Evolutionary conservation across 1,140 invertebrate species (phyloP), one percentile per base, ranked within the genome.

Genomic region (Vollenhovia emeryi): DNA sequence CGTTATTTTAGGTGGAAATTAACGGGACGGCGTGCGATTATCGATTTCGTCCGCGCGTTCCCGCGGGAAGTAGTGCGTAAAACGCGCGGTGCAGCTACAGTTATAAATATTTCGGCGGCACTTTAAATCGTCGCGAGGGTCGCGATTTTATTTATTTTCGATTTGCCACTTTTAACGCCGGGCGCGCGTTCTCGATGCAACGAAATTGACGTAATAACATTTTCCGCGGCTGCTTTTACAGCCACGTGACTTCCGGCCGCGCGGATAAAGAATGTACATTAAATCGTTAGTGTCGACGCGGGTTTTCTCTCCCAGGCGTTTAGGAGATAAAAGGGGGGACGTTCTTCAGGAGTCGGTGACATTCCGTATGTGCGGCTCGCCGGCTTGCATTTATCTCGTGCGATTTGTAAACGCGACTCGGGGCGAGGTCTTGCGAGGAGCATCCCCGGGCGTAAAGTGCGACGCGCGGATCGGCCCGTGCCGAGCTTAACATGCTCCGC

Each of bases 31-130:
- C 24, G 33, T 62, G 59, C 60, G 40, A 40, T n/a, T 57, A 79
- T 80, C 89, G 88, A 85, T 87, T 27, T 57, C 79, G 55, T 71
- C 30, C 30, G 74, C 64, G 57, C 57, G 8, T 59, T 83, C 27
- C 7, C 40, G 9, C 33, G 30, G 48, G 52, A 83, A 83, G 27
- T 83, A 48, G 79, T 30, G 68, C 68, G 43, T 82, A 82, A 82
- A 82, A 82, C 68, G 33, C 55, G 3, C 2, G 5, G 15, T 30
- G 13, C 18, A 59, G 18, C 27, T 48, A 9, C 15, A 43, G 8
- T 50, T 45, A 40, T 36, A 69, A 62, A 30, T 45, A 45, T 9
- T 62, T n/a, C n/a, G n/a, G n/a, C 18, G 21, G 7, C 13, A 60
- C 27, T 60, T 43, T 8, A 18, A 74, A 55, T 13, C 0, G 6